Percentiles rank a stretch among this genome's conserved stretches.
These are phyloP conservation scores for Labia minor DNA, from an alignment of 2,888 invertebrate species.

Conservation along the genomic window DNA sequence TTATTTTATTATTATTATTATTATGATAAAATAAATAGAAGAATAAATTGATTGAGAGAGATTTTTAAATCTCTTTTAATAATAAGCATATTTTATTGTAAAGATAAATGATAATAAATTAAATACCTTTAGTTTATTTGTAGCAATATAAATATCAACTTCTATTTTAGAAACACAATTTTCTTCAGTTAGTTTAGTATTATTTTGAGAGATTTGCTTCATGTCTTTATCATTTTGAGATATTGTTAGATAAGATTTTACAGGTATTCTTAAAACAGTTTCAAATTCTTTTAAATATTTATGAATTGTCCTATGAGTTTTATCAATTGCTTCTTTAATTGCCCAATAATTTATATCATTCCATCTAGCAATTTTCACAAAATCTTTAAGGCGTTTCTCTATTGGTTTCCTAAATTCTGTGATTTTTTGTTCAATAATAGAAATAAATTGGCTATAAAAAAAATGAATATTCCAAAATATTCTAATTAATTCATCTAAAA, in stretches of 20 bases:
- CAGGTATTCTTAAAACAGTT: conserved; percentile 37
- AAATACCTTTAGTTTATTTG: conserved; percentile 28
- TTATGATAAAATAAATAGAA: too few species aligned
- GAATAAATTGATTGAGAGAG: too few species aligned
- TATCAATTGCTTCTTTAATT: conserved; percentile 77
- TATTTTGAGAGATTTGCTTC: too few species aligned
- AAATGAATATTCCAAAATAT: conserved; percentile 71
- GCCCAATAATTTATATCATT: conserved; percentile 91
- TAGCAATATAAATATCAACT: neutral
- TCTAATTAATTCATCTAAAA: conserved; percentile 47
- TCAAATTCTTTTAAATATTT: conserved; percentile 81
- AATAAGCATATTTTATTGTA: too few species aligned
- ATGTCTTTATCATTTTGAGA: neutral
- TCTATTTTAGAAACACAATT: neutral
- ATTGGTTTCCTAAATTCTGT: conserved; percentile 64
- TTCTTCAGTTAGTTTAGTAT: neutral
- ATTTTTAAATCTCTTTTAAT: too few species aligned
- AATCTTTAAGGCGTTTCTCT: conserved; percentile 83
- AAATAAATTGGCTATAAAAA: conserved; percentile 71
- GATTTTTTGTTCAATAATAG: conserved; percentile 52
- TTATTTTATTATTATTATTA: conserved; percentile 16
- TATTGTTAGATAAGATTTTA: neutral
- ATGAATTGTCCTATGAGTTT: conserved; percentile 75
- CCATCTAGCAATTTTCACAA: conserved; percentile 91
- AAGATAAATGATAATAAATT: too few species aligned